Conservation (phyloP, 2,888 invertebrate genomes). For the Drosophila recens region DNA sequence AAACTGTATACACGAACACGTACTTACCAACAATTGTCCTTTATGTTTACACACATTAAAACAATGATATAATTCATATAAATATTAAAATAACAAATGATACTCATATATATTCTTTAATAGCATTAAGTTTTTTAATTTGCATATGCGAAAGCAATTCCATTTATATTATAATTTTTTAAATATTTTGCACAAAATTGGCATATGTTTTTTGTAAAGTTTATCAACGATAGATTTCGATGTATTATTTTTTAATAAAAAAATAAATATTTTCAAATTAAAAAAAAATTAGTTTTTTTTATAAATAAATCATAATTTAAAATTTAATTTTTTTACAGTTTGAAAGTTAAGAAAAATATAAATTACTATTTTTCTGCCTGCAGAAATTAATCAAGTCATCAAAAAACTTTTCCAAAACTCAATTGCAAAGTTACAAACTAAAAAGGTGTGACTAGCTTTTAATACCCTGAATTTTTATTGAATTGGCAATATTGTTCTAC, state of each 20-base stretch:
- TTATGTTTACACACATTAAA: constrained; percentile 26
- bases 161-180: constrained; percentile 47
- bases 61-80: constrained; percentile 36
- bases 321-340: no score
- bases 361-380: no score
- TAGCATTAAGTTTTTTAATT: constrained; percentile 60
- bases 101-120: constrained; percentile 82
- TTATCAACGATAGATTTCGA: constrained; percentile 38
- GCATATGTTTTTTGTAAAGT: constrained; percentile 38
- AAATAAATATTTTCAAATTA: constrained; percentile 60
- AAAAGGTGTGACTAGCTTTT: constrained; percentile 7
- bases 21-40: constrained; percentile 28
- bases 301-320: no score
- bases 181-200: constrained; percentile 36
- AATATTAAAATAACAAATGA: constrained; percentile 79
- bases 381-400: background rate
- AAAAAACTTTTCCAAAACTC: background rate
- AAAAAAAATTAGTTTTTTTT: background rate
- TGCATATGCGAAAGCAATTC: constrained; percentile 22
- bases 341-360: no score
- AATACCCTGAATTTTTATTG: background rate
- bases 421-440: background rate
- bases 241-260: constrained; percentile 57
- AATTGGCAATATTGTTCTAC: background rate
- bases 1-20: constrained; percentile 1